Conservation (phyloP, 1,140 invertebrate species). For the Scaptomyza graminum region DNA sequence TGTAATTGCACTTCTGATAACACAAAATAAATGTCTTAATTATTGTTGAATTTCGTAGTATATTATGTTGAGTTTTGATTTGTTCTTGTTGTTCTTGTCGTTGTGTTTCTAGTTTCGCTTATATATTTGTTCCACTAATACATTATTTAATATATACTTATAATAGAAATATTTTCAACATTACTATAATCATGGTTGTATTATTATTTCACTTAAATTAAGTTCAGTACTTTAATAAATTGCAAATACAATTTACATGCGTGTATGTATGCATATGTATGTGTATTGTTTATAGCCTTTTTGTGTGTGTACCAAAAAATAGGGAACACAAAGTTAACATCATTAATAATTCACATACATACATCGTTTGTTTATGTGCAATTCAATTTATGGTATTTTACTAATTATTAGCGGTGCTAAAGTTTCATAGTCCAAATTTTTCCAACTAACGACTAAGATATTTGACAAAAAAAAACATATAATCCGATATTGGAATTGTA, state of each 20-base stretch:
- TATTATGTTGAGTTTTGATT: conserved; percentile 1
- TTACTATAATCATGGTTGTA: conserved; percentile 28
- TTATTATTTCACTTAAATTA: conserved; percentile 61
- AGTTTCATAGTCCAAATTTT: conserved; percentile 22
- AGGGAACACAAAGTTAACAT: no score
- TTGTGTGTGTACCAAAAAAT: no score
- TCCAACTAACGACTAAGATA: conserved; percentile 18
- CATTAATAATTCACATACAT: conserved; percentile 18
- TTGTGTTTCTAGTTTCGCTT: conserved; percentile 40
- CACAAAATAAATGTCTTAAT: conserved; percentile 19
- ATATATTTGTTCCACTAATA: conserved; percentile 36
- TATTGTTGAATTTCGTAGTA: conserved; percentile 38
- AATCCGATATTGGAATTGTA: conserved; percentile 1
- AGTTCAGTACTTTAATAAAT: conserved; percentile 67
- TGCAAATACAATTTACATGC: conserved; percentile 41
- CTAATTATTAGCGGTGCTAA: conserved; percentile 22
- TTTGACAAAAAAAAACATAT: neutral
- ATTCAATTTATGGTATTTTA: conserved; percentile 25
- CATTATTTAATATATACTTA: conserved; percentile 15
- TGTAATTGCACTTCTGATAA: conserved; percentile 72
- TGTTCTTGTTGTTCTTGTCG: conserved; percentile 4
- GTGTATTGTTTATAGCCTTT: conserved; percentile 15
- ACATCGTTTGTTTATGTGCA: neutral
- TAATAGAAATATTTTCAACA: conserved; percentile 1
- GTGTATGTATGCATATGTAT: conserved; percentile 9